Evolutionary conservation across 2,113 vertebrate species (phyloP).

Genomic region (Phalacrocorax brasilianus): DNA sequence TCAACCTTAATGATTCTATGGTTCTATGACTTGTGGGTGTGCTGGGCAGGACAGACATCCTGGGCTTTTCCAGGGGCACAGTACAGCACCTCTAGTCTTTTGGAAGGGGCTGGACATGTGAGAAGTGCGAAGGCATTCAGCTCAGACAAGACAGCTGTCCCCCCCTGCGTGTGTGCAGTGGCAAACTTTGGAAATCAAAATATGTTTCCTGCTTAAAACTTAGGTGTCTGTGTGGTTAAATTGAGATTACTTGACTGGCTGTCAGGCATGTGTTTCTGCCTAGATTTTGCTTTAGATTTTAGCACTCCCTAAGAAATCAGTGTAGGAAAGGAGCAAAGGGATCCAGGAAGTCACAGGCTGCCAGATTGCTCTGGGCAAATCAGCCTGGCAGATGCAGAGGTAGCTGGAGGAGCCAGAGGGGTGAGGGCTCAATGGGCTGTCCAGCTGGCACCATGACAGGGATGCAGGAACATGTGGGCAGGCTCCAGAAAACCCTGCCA

Average conservation of each 20-base stretch:
- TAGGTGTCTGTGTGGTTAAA: not conserved
- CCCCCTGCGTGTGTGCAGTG: not conserved
- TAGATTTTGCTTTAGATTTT: not conserved
- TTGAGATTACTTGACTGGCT: not conserved
- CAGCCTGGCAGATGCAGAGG: not conserved
- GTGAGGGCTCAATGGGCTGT: not conserved
- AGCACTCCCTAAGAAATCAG: not conserved
- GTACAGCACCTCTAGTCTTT: not conserved
- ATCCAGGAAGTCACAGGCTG: not conserved
- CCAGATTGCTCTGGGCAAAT: not conserved
- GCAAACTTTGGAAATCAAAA: not conserved
- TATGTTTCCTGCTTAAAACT: not conserved
- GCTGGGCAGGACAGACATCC: not conserved
- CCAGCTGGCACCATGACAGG: not conserved
- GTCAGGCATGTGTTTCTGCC: not conserved
- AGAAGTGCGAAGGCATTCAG: not conserved
- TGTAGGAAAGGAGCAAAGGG: not conserved
- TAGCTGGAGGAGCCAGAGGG: not conserved
- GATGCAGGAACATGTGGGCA: not conserved
- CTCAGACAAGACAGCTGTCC: not conserved
- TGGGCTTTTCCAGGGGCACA: not conserved
- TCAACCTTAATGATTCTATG: too few species aligned
- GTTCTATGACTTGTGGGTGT: not conserved
- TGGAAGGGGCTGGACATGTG: accelerated
- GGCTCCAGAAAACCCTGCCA: not conserved